Base-by-base conservation (phyloP, 2,888 invertebrate species). In the Microctonus hyperodae region DNA sequence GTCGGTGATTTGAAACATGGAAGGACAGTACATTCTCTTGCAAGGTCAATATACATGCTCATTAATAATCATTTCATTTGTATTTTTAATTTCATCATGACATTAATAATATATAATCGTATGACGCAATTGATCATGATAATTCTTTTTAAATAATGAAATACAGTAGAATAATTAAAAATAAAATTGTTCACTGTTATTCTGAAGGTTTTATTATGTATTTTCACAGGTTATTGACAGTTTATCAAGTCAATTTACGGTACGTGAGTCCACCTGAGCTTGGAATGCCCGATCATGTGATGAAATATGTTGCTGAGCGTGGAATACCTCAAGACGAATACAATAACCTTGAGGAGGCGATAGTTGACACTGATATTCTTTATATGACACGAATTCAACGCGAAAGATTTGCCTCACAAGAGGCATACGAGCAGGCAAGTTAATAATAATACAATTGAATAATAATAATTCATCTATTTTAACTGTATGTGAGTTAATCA, bases 1-100 rank as follows among this genome's bases (percentile, higher is more conserved):
- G 98, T 98, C 22, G 99, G 99, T 5, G 99, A 99, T 85, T 86
- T 99, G 74, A 97, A 96, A 83, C 94, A 99, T 84, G 98, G 99
- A 0, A 89, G 99, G 40, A 99, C 99, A 1, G 99, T 99, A 0
- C 99, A 99, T 85, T 99, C 98, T 0, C 86, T 99, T 67, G 98
- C 98, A 5, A 90, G 95, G 86, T 86, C 70, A 9, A 13, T 7
- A 31, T 9, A 10, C 9, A 55, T 10, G 50, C 7, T 5, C 7
- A 33, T 55, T n/a, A 31, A 33, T 28, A 10, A 6, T 1, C 1
- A 6, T 50, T 6, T 50, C 20, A 50, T 22, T 50, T 1, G 13
- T 40, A 50, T 50, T 20, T 5, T 20, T 50, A n/a, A 44, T 50
- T 28, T 28, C 7, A 5, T 28, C 7, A 28, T 28, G 28, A 3